Evolutionary conservation across 2,113 vertebrate species (phyloP).

Genomic region (Apodemus sylvaticus): DNA sequence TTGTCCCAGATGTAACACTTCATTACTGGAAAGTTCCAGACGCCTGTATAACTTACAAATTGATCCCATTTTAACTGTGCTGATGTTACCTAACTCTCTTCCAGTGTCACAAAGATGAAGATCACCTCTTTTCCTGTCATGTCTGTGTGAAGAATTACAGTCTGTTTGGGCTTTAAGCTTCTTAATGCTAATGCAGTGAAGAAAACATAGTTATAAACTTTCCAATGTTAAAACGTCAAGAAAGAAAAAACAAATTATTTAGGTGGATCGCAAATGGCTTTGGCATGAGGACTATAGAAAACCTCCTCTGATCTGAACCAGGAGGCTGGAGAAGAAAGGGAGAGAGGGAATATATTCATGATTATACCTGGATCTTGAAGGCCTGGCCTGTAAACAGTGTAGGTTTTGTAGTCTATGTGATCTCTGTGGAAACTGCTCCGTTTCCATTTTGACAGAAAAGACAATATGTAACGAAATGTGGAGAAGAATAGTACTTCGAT

Average conservation of each 20-base stretch:
- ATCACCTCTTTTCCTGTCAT: neutral
- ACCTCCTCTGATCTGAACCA: neutral
- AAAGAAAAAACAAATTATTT: neutral
- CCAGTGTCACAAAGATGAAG: neutral
- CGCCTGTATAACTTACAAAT: neutral
- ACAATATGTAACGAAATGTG: neutral
- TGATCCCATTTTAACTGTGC: neutral
- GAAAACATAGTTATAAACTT: neutral
- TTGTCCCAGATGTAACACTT: neutral
- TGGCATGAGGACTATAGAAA: neutral
- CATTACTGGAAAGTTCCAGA: constrained; percentile 15
- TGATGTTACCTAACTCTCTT: neutral
- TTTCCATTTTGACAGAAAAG: neutral
- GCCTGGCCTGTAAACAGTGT: neutral
- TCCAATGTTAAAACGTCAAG: neutral
- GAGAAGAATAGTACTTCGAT: neutral
- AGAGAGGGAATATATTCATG: neutral
- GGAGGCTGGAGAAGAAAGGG: neutral
- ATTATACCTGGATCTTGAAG: neutral
- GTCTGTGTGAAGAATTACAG: neutral
- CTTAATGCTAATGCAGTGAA: neutral
- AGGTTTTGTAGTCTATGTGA: neutral
- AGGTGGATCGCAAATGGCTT: neutral
- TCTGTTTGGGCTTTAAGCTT: neutral
- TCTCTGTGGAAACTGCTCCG: neutral